Evolutionary conservation across 1,140 invertebrate species (phyloP).

Genomic region (Drosophila nannoptera): DNA sequence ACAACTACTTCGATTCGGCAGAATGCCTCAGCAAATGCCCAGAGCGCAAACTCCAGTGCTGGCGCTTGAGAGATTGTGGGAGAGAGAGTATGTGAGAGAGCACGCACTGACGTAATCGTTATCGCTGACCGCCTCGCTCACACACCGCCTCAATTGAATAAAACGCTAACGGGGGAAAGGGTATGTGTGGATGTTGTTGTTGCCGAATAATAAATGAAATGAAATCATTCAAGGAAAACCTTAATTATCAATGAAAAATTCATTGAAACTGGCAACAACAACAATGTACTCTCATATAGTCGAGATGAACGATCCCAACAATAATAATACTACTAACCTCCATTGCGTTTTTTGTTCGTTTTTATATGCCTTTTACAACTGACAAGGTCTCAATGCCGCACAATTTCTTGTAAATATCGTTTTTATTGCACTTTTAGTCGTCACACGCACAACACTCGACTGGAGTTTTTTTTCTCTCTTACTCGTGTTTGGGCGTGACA

Average conservation of each 20-base stretch:
- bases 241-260: conserved; percentile 62
- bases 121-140: conserved; percentile 33
- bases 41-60: conserved; percentile 70
- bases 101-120: conserved; percentile 70
- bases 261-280: conserved; percentile 43
- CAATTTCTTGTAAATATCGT: conserved; percentile 36
- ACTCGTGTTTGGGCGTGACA: conserved; percentile 68
- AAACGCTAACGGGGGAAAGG: conserved; percentile 17
- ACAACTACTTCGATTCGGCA: background rate
- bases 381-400: conserved; percentile 32
- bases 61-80: background rate
- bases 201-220: conserved; percentile 56
- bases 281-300: conserved; percentile 10
- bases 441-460: conserved; percentile 57
- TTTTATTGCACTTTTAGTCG: conserved; percentile 44
- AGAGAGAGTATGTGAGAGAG: conserved; percentile 18
- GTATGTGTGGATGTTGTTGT: conserved; percentile 41
- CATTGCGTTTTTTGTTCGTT: conserved; percentile 37
- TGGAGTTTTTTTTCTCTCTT: conserved; percentile 30
- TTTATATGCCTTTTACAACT: conserved; percentile 21
- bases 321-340: conserved; percentile 58
- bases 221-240: conserved; percentile 71
- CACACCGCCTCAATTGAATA: conserved; percentile 29
- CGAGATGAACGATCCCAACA: conserved; percentile 17
- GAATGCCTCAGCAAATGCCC: conserved; percentile 11